A percentile compares a stretch with the other conserved stretches of the same genome.
Evolutionary conservation across 2,113 vertebrate genomes (phyloP).

Genomic region (Campylomormyrus tamandua): DNA sequence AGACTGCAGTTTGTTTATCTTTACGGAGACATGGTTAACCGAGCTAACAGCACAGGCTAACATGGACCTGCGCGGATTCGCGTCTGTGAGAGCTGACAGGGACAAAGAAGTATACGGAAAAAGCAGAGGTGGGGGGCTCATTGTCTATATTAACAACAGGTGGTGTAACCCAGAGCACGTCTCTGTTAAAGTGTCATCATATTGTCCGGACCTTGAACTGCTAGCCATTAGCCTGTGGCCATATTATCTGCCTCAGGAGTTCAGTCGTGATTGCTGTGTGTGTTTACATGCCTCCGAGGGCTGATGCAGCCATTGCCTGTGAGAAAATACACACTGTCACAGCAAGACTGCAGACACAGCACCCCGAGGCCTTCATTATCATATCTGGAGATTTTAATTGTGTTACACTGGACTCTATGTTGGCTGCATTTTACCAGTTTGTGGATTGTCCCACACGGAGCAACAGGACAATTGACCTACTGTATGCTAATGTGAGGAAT

Average conservation of each 20-base stretch:
- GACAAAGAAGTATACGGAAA: neutral
- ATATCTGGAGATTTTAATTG: neutral
- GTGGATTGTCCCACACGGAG: neutral
- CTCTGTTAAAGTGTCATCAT: neutral
- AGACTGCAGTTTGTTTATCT: too few species aligned
- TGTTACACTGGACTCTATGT: too few species aligned
- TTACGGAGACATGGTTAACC: too few species aligned
- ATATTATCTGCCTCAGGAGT: neutral
- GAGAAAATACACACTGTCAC: neutral
- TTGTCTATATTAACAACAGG: neutral
- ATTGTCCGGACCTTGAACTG: neutral
- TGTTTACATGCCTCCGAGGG: neutral
- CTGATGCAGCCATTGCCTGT: neutral
- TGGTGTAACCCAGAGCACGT: neutral
- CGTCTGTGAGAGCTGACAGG: neutral
- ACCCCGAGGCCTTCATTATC: neutral
- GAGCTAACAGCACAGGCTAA: neutral
- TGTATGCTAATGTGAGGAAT: too few species aligned
- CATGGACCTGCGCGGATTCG: neutral
- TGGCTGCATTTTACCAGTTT: neutral
- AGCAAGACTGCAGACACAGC: neutral
- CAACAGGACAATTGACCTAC: neutral
- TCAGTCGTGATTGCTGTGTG: neutral
- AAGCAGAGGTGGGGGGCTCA: neutral
- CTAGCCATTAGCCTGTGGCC: neutral